phyloP scores from a whole-genome alignment of 1,140 invertebrate species.

The Metopolophium dirhodum region DNA sequence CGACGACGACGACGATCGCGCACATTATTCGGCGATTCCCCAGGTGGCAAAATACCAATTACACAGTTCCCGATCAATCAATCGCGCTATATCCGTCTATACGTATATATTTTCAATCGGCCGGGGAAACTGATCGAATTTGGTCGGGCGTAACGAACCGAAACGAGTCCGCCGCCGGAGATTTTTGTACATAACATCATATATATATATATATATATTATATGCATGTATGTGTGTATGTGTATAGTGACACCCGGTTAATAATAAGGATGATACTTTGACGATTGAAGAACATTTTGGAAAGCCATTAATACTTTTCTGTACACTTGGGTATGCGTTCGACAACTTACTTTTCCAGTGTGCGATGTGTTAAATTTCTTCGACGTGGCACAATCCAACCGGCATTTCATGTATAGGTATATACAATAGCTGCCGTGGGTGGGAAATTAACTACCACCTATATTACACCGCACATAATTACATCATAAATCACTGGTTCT shows the following conservation, averaged over 20 bases:
- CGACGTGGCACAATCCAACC: neutral
- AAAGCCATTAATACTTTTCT: conserved; percentile 16
- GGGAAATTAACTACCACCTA: neutral
- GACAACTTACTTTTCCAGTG: neutral
- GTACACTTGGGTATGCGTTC: neutral
- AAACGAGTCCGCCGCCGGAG: conserved; percentile 28
- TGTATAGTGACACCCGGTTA: neutral
- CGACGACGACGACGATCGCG: neutral
- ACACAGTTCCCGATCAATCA: conserved; percentile 54
- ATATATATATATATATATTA: no score
- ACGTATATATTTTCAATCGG: conserved; percentile 48
- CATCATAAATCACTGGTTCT: neutral
- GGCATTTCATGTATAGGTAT: neutral
- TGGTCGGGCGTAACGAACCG: conserved; percentile 54
- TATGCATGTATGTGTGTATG: neutral
- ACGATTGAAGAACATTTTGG: conserved; percentile 1
- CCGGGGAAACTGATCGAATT: conserved; percentile 56
- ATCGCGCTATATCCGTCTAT: conserved; percentile 15
- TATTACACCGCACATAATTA: neutral
- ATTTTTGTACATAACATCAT: neutral
- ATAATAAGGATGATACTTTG: neutral
- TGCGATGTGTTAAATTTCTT: neutral
- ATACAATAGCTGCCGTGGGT: no score
- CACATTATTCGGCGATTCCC: conserved; percentile 39
- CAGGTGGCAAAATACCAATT: conserved; percentile 57